phyloP scores from a whole-genome alignment of 2,888 invertebrate genomes.

The Theretra japonica region DNA sequence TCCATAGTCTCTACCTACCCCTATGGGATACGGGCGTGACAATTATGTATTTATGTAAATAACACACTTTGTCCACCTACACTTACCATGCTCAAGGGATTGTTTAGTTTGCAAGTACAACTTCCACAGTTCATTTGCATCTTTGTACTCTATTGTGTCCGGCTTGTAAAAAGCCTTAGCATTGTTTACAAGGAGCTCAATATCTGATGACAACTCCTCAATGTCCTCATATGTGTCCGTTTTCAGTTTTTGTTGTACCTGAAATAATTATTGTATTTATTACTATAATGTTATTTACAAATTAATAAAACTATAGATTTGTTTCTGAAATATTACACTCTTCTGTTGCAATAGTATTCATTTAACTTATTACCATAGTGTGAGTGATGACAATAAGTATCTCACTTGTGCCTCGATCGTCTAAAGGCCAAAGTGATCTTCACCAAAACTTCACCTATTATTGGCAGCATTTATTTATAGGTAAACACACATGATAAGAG shows the following conservation, averaged over 20 bases:
- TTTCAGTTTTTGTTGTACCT: conserved; percentile 98
- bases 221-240: conserved; percentile 98
- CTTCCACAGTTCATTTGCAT: conserved; percentile 95
- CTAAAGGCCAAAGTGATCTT: too few species aligned
- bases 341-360: background rate
- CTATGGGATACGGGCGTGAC: too few species aligned
- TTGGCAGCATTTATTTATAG: too few species aligned
- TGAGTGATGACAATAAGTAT: too few species aligned
- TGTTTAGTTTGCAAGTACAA: conserved; percentile 86
- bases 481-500: too few species aligned
- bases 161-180: conserved; percentile 98
- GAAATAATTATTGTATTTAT: background rate
- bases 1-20: too few species aligned
- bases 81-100: conserved; percentile 71
- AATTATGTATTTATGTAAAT: too few species aligned
- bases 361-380: too few species aligned
- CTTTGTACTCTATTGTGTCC: conserved; percentile 93
- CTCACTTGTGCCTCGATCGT: too few species aligned
- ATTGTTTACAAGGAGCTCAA: conserved; percentile 96
- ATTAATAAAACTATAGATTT: background rate
- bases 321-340: background rate
- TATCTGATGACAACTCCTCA: conserved; percentile 95
- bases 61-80: too few species aligned
- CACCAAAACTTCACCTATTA: too few species aligned
- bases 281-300: background rate